Evolutionary conservation across 2,797 vertebrate species (phyloP).

Genomic region (Rhinichthys osculus): DNA sequence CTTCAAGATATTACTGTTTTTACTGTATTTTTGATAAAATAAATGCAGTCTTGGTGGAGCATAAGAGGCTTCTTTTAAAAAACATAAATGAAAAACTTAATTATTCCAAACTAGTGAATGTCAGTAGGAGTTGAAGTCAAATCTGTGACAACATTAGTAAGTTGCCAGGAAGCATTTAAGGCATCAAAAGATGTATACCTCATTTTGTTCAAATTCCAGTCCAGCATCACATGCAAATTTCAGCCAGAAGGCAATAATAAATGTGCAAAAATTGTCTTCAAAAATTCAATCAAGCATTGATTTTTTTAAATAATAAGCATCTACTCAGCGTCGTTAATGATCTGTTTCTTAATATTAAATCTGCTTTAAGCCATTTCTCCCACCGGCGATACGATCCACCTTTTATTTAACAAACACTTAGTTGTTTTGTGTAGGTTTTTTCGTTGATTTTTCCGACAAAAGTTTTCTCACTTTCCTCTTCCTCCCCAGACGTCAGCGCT

Average conservation of each 20-base stretch:
- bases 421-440: slow-evolving; percentile 18
- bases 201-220: neutral
- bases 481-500: slow-evolving; percentile 34
- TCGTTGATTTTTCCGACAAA: slow-evolving; percentile 32
- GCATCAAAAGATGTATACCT: neutral
- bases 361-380: neutral
- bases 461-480: slow-evolving; percentile 26
- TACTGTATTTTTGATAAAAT: neutral
- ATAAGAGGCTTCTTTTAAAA: neutral
- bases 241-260: neutral
- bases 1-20: neutral
- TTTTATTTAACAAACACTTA: neutral
- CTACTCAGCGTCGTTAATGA: neutral
- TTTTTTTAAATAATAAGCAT: neutral
- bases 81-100: neutral
- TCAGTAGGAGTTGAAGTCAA: neutral
- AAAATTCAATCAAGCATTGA: neutral
- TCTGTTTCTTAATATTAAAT: neutral
- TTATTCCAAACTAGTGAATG: neutral
- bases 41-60: neutral
- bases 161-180: too few species aligned
- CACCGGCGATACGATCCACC: neutral
- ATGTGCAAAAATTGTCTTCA: neutral
- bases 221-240: neutral
- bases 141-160: too few species aligned